Base-by-base conservation (phyloP, 2,113 vertebrate genomes). In the Oceanites oceanicus region DNA sequence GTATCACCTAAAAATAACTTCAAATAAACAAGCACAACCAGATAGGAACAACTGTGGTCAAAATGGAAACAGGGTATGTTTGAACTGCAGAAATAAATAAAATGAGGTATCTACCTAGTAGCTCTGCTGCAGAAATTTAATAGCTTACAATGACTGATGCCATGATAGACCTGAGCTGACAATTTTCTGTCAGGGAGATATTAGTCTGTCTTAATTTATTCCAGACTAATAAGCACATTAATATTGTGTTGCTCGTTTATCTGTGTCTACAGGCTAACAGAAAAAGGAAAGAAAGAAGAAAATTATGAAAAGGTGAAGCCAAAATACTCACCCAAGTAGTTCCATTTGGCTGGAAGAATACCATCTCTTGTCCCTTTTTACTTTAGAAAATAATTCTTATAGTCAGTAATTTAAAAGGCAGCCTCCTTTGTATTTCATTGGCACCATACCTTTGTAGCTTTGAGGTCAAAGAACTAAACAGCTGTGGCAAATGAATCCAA, bases 151-250 rank as follows among this genome's bases (percentile, higher is more conserved):
- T 92, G 85, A 95, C 85, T 92, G 91, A 97, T 96, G 71, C 82
- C 23, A 50, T 90, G 92, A 95, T 76, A 96, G 95, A 96, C 58
- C 36, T 74, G 56, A 97, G 74, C 77, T 96, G 92, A 92, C 91
- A 91, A 92, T 92, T 93, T 95, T 92, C 66, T 96, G 87, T 94
- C 92, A 95, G 52, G 53, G 72, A 94, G 79, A 81, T 93, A 96
- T 94, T 95, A 90, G 78, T 88, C 78, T 90, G 30, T 67, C 84
- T 94, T 91, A 88, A 96, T 91, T 96, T 96, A 96, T 95, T 92
- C 89, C 71, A 91, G 77, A 92, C 75, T 86, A 97, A 94, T 95
- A 95, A 91, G 68, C 38, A 93, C 89, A 94, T 96, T 93, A 91
- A 88, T 92, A 86, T 52, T 55, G 10, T 45, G 53, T 52, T 86